Evolutionary conservation across 2,113 vertebrate species (phyloP), one percentile per base, ranked within the genome.

Genomic region (Axis porcinus): DNA sequence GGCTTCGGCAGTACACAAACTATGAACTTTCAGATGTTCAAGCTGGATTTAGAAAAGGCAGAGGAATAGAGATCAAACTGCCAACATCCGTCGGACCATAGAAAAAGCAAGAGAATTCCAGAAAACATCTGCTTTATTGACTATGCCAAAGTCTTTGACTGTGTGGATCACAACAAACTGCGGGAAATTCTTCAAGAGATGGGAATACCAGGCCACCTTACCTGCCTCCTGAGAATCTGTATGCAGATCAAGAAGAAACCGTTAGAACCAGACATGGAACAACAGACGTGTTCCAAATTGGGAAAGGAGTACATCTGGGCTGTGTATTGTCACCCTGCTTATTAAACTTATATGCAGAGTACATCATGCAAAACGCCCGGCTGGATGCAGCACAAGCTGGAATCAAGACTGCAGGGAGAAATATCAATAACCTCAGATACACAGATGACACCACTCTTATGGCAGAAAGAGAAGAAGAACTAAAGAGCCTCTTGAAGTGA

Each of bases 291-390:
- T 36, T 23, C 64, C 64, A 36, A 23, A 36, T 12, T 36, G 64
- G 64, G n/a, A 36, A 12, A 2, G 2, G n/a, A 36, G 64, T 23
- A 70, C 0, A 0, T 36, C n/a, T 23, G 3, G 64, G 64, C 5
- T 70, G n/a, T 70, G 3, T 36, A 6, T 21, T 70, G 64, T 70
- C 17, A 36, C 17, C n/a, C 64, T 70, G n/a, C 9, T 70, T 70
- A 70, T 70, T 70, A 23, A 36, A 70, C n/a, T 70, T 36, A 70
- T 36, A 36, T 0, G 0, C n/a, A 70, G 9, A 70, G 64, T 70
- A 70, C 9, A 36, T 23, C n/a, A 36, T 12, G n/a, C 0, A 1
- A 70, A 36, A 23, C 1, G 19, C 19, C 6, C 4, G 19, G 64
- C 17, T 70, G n/a, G n/a, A 70, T 23, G 19, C 11, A 70, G 19